Evolutionary conservation across 2,888 invertebrate genomes (phyloP).

Genomic region (Gymnosoma rotundatum): DNA sequence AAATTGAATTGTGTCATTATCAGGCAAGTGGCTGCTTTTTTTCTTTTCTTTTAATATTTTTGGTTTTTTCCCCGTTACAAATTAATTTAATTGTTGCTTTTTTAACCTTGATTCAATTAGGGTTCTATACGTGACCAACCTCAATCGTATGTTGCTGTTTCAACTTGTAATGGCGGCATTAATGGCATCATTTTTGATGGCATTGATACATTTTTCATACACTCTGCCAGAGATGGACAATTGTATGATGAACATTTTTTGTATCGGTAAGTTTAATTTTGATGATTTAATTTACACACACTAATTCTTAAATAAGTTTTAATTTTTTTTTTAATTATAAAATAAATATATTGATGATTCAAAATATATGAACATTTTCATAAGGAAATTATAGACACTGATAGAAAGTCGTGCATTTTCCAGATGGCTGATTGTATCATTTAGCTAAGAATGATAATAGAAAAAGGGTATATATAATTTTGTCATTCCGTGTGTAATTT

Average conservation of each 20-base stretch:
- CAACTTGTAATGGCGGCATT: constrained; percentile 88
- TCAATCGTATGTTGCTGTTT: constrained; percentile 91
- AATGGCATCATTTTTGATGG: constrained; percentile 92
- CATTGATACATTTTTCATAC: constrained; percentile 88
- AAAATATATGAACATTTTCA: too few relatives aligned
- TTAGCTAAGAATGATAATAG: too few relatives aligned
- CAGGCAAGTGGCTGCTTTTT: constrained; percentile 76
- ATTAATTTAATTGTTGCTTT: constrained; percentile 36
- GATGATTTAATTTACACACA: neutral
- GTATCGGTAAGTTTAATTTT: constrained; percentile 77
- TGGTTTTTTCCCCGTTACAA: constrained; percentile 3
- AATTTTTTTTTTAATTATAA: too few relatives aligned
- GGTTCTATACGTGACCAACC: constrained; percentile 88
- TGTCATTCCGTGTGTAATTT: too few relatives aligned
- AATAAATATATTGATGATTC: too few relatives aligned
- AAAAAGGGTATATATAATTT: too few relatives aligned
- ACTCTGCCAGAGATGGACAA: constrained; percentile 78
- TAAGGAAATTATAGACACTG: too few relatives aligned
- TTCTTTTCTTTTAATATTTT: neutral
- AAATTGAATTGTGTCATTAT: constrained; percentile 82
- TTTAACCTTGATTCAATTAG: constrained; percentile 70
- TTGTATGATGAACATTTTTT: constrained; percentile 81
- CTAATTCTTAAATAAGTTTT: too few relatives aligned
- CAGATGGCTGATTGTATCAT: too few relatives aligned
- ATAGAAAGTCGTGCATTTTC: too few relatives aligned